These are phyloP conservation scores for Eupsittula cactorum DNA, from an alignment of 2,113 vertebrate species.

Conservation along the genomic window DNA sequence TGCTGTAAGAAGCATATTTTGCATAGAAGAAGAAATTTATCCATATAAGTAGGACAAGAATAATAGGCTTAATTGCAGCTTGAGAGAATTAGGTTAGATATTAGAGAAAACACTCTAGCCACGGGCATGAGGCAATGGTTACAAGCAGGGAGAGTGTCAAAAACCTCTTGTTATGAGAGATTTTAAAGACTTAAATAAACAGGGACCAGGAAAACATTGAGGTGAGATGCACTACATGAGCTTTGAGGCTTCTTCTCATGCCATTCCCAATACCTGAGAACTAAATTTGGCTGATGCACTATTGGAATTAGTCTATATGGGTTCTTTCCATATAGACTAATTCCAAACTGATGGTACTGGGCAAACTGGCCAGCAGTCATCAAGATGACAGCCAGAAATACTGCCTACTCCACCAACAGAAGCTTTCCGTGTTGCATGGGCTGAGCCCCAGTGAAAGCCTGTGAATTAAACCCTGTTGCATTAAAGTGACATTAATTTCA, in stretches of 20 bases:
- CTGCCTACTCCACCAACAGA: background rate
- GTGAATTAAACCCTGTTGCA: background rate
- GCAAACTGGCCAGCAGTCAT: background rate
- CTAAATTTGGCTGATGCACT: background rate
- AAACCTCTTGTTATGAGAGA: background rate
- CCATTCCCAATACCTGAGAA: background rate
- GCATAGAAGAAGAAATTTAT: background rate
- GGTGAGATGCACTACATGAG: background rate
- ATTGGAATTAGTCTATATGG: background rate
- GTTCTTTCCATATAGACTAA: background rate
- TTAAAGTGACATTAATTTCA: slow-evolving; percentile 8
- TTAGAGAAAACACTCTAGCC: background rate
- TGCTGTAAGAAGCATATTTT: background rate
- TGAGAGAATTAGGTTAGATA: background rate
- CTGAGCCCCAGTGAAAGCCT: background rate
- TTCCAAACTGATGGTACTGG: background rate
- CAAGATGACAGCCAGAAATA: background rate
- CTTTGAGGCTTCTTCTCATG: background rate
- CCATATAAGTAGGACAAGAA: background rate
- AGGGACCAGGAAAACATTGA: background rate
- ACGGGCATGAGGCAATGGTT: background rate
- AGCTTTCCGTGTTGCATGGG: background rate
- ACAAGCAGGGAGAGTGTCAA: background rate
- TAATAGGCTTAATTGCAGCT: background rate
- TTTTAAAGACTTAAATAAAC: background rate